A percentile compares a stretch with the other conserved stretches of the same genome.
phyloP scores from a whole-genome alignment of 2,888 invertebrate species.

The Zygogramma bicolorata region DNA sequence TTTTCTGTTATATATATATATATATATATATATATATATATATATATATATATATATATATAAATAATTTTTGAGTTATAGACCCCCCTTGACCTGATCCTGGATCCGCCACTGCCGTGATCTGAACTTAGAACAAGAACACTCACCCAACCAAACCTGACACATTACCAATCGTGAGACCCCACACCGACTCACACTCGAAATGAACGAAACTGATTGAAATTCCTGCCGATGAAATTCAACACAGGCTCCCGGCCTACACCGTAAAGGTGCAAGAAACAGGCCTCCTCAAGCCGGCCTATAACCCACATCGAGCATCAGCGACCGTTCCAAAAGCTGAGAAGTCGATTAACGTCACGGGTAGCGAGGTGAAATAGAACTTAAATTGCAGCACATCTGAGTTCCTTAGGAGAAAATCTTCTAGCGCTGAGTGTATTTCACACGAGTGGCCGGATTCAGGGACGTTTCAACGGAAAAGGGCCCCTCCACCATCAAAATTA shows the following conservation, averaged over 20 bases:
- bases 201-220: neutral
- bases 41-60: too few species aligned
- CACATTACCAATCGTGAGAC: too few species aligned
- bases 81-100: too few species aligned
- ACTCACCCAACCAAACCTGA: too few species aligned
- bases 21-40: too few species aligned
- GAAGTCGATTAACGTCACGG: slow-evolving; percentile 67
- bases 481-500: slow-evolving; percentile 22
- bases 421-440: slow-evolving; percentile 63
- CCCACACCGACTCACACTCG: neutral
- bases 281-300: slow-evolving; percentile 19
- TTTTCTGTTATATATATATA: too few species aligned
- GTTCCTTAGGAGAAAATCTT: slow-evolving; percentile 63
- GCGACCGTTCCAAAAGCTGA: slow-evolving; percentile 62
- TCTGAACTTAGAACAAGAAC: too few species aligned
- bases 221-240: neutral
- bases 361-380: slow-evolving; percentile 66
- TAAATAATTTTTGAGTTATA: too few species aligned
- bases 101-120: too few species aligned
- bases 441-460: slow-evolving; percentile 56
- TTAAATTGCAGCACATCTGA: slow-evolving; percentile 67
- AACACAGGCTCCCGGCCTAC: neutral
- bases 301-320: slow-evolving; percentile 49
- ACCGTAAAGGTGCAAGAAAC: slow-evolving; percentile 37
- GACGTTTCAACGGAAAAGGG: slow-evolving; percentile 22